A percentile compares a stretch with the other conserved stretches of the same genome.
phyloP scores from a whole-genome alignment of 2,113 vertebrate species.

The Thymallus thymallus region DNA sequence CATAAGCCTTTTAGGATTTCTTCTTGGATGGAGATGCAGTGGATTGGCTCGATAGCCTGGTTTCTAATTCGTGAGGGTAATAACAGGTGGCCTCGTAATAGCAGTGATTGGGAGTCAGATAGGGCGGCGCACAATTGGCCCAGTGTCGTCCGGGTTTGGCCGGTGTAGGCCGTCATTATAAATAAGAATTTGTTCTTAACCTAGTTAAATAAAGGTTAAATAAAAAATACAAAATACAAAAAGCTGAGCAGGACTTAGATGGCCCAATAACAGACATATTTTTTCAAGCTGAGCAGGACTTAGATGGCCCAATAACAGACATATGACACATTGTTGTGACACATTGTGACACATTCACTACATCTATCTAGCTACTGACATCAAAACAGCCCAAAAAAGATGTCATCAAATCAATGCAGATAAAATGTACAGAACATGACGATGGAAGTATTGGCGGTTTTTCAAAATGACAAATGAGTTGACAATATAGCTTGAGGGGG shows the following conservation, averaged over 20 bases:
- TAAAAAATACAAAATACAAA: no score
- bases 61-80: neutral
- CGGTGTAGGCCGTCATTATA: no score
- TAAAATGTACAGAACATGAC: neutral
- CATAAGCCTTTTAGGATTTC: neutral
- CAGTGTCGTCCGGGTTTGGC: no score
- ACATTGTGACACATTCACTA: conserved; percentile 1
- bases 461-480: neutral
- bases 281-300: neutral
- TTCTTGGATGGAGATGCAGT: neutral
- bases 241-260: no score
- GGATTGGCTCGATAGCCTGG: neutral
- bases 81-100: no score
- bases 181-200: no score
- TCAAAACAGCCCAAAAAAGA: neutral
- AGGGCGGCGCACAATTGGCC: no score
- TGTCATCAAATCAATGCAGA: neutral
- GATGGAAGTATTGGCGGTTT: neutral
- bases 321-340: no score
- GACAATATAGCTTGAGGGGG: neutral
- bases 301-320: neutral
- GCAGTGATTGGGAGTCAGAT: no score
- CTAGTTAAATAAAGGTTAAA: no score
- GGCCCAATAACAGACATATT: no score
- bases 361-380: neutral